Base-by-base conservation (phyloP, 2,797 vertebrate genomes). In the Neosilurus mollespiculum region DNA sequence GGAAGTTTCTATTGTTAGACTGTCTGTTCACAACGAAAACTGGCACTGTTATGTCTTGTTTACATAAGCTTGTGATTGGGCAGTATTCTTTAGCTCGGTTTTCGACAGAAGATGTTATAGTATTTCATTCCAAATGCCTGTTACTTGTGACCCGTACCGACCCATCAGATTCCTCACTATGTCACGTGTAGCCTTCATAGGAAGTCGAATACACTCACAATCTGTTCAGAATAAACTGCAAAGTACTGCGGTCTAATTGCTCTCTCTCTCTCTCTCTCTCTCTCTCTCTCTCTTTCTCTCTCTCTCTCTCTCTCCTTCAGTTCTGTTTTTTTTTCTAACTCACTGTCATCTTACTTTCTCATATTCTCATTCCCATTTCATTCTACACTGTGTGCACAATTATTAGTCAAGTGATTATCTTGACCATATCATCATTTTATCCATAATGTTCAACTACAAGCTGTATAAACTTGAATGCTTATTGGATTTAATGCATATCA, bases 1-100 rank as follows among this genome's bases (percentile, higher is more conserved):
- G 76, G 43, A 51, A 78, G 59, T 78, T 78, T 78, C 56, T 64
- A 78, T 78, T 64, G 70, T 70, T 62, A 49, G 59, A 78, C 64
- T 78, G 37, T 51, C 59, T 64, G 59, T 49, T 78, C 34, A 24
- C 4, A n/a, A 78, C n/a, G 49, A 49, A 64, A 78, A 24, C 14
- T 37, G 76, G 9, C n/a, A 37, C 37, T 49, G 58, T n/a, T 15
- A 9, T 77, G 37, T 51, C 37, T 61, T 76, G 20, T 64, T 64
- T 64, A 72, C 70, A 53, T 53, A 24, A 53, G 67, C 30, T 8
- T 37, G 10, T 22, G n/a, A 78, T 26, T 51, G 59, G 22, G 34
- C 37, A 49, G 18, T 3, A 10, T n/a, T 78, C 15, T 10, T 64
- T 18, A 18, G 76, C 37, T 58, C 6, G 22, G 22, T 12, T 20